phyloP scores from a whole-genome alignment of 2,113 vertebrate genomes.

The Gulo gulo region DNA sequence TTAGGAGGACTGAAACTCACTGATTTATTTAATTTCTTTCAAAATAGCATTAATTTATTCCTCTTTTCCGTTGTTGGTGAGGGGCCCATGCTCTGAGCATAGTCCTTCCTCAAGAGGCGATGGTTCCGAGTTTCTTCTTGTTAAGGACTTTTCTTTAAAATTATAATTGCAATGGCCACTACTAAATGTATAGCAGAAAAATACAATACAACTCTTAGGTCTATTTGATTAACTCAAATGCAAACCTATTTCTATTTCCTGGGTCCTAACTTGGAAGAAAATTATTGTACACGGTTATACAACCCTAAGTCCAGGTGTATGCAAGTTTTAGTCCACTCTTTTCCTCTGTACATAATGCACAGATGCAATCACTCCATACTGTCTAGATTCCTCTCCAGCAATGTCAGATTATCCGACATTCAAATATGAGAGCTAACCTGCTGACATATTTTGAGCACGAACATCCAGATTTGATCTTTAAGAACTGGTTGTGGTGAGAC shows the following conservation, averaged over 20 bases:
- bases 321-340: background rate
- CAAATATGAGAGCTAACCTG: background rate
- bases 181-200: background rate
- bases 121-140: background rate
- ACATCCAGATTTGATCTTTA: background rate
- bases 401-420: background rate
- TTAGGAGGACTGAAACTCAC: background rate
- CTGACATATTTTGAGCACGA: background rate
- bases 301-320: background rate
- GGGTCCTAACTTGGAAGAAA: background rate
- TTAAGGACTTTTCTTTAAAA: slow-evolving; percentile 7
- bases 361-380: background rate
- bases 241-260: background rate
- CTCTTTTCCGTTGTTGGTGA: background rate
- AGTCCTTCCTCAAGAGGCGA: background rate
- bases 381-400: background rate
- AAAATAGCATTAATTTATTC: background rate
- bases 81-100: background rate
- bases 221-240: background rate
- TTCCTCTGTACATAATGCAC: background rate
- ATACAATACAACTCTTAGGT: background rate
- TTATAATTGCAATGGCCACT: background rate
- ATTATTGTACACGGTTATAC: background rate
- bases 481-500: background rate
- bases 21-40: background rate